phyloP scores from a whole-genome alignment of 92 coral and sea anemone genomes.

The Galaxea fascicularis region DNA sequence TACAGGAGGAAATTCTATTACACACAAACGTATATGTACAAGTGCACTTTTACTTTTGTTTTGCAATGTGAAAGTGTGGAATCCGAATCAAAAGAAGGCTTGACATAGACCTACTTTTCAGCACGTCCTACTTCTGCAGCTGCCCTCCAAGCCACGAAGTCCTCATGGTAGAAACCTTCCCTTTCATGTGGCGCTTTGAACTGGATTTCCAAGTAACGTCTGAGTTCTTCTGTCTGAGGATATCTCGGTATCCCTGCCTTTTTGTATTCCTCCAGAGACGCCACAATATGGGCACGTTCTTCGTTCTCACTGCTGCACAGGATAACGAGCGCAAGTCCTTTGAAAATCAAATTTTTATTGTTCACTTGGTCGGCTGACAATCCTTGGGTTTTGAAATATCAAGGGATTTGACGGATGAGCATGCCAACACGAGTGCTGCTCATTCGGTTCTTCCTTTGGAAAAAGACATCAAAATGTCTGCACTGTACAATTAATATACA shows the following conservation, averaged over 20 bases:
- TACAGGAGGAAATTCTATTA: too few relatives aligned
- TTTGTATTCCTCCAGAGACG: conserved; percentile 73
- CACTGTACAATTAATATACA: too few relatives aligned
- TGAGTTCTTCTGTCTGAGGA: conserved; percentile 56
- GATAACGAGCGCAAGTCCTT: conserved; percentile 72
- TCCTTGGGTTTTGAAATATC: too few relatives aligned
- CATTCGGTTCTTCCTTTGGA: too few relatives aligned
- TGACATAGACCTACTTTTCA: conserved; percentile 21
- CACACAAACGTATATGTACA: too few relatives aligned
- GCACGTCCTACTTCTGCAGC: conserved; percentile 68
- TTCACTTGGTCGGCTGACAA: too few relatives aligned
- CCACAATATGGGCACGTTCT: conserved; percentile 76
- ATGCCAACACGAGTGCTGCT: too few relatives aligned
- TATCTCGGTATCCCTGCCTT: conserved; percentile 64
- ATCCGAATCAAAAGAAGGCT: too few relatives aligned
- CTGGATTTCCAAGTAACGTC: conserved; percentile 51
- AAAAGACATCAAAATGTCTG: too few relatives aligned
- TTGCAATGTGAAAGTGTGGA: background rate
- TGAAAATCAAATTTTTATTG: too few relatives aligned
- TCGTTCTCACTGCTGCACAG: conserved; percentile 85
- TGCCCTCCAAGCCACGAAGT: conserved; percentile 63
- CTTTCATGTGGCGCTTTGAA: conserved; percentile 33
- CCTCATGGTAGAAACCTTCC: conserved; percentile 50
- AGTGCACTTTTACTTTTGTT: too few relatives aligned
- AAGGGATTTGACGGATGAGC: too few relatives aligned